These are phyloP conservation scores for Monopis laevigella DNA, from an alignment of 2,888 invertebrate species.

Conservation along the genomic window DNA sequence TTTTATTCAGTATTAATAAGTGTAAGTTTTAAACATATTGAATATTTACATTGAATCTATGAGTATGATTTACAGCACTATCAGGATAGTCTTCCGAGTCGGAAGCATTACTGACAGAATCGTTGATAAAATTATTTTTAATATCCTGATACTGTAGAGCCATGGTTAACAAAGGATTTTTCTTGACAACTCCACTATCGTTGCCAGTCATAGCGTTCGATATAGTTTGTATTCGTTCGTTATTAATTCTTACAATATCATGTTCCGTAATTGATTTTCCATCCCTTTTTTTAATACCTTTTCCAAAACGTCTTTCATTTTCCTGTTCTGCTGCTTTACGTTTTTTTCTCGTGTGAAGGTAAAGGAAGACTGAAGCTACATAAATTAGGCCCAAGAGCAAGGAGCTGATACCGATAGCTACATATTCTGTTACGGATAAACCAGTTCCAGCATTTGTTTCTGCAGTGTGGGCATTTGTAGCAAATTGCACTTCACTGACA, in stretches of 20 bases:
- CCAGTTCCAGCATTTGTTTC: slow-evolving; percentile 65
- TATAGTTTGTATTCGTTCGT: slow-evolving; percentile 44
- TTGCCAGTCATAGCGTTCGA: slow-evolving; percentile 60
- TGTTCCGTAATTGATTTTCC: slow-evolving; percentile 49
- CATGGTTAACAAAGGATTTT: slow-evolving; percentile 74
- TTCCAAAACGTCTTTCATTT: slow-evolving; percentile 33
- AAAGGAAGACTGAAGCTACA: slow-evolving; percentile 85
- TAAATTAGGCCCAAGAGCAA: slow-evolving; percentile 87
- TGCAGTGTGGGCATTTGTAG: slow-evolving; percentile 70
- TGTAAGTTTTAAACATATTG: too few species aligned
- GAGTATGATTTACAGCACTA: slow-evolving; percentile 38
- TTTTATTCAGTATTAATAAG: too few species aligned
- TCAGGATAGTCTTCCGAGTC: slow-evolving; percentile 71
- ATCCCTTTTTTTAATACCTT: slow-evolving; percentile 47
- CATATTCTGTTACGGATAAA: slow-evolving; percentile 78
- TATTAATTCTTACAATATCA: slow-evolving; percentile 54
- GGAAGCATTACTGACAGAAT: slow-evolving; percentile 71
- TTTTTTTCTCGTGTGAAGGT: slow-evolving; percentile 78
- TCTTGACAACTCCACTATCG: slow-evolving; percentile 79
- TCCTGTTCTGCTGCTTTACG: slow-evolving; percentile 59
- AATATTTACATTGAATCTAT: slow-evolving; percentile 38
- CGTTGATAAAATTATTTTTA: slow-evolving; percentile 40
- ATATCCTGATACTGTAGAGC: slow-evolving; percentile 70
- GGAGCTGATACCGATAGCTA: slow-evolving; percentile 85
- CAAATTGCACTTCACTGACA: slow-evolving; percentile 83